Base-by-base conservation (phyloP, 2,113 vertebrate genomes). In the Toxostoma redivivum region DNA sequence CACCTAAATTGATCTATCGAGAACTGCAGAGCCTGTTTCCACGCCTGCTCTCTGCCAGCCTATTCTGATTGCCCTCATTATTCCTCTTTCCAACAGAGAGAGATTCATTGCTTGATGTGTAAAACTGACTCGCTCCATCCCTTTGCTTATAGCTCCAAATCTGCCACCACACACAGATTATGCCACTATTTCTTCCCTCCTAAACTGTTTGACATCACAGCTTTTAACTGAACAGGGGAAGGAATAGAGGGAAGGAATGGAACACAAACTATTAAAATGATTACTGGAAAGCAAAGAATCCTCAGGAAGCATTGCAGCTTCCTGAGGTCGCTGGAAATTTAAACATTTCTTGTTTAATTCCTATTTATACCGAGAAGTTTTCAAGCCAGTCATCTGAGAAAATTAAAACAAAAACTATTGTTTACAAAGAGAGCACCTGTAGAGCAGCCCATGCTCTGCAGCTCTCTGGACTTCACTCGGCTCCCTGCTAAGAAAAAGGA, bases 241-340 rank as follows among this genome's bases (percentile, higher is more conserved):
- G 30, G 30, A 28, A 81, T 60, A 89, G 31, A 64, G 62, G 45
- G 28, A 57, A 82, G 28, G 37, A 86, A 76, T 11, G 64, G 67
- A 90, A 64, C 1, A 5, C 81, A 88, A 86, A 91, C 77, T 91
- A 76, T 66, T 88, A 86, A 92, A 94, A 53, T 64, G 9, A 90
- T 81, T 77, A 74, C 70, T 74, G 76, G 44, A 91, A 93, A 80
- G 81, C 44, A 72, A 77, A 65, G 50, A 64, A 88, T 12, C 57
- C 44, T 22, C 66, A 80, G 62, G 64, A 69, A 86, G n/a, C 65
- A 7, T 12, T 61, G 58, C 15, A 90, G 91, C 57, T 84, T 95
- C 80, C 73, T 1, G 15, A 81, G 53, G 48, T n/a, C 10, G 7
- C 69, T 61, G 48, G 62, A 90, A 89, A 92, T 78, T 5, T 38